These are phyloP conservation scores for Neotoxoptera formosana DNA, from an alignment of 1,140 invertebrate species.

Conservation along the genomic window DNA sequence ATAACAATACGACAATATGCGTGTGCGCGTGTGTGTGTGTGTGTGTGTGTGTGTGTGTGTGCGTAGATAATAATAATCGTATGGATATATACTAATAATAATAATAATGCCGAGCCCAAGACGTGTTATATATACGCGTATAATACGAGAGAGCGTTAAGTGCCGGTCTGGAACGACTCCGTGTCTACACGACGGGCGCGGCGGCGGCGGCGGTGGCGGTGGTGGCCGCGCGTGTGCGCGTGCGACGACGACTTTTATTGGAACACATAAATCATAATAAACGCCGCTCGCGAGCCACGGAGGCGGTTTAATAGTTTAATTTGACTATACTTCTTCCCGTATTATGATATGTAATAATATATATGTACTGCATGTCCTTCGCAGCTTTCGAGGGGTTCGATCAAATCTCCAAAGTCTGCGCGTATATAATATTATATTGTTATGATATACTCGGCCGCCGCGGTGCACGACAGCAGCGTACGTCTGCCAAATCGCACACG, in stretches of 20 bases:
- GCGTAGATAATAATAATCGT: neutral
- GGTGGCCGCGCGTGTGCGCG: neutral
- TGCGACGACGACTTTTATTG: conserved; percentile 43
- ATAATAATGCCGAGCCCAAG: conserved; percentile 10
- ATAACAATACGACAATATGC: neutral
- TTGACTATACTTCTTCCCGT: neutral
- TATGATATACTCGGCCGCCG: no score
- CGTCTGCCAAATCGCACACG: neutral
- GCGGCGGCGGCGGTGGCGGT: neutral
- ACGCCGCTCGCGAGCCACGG: neutral
- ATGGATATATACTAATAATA: conserved; percentile 20
- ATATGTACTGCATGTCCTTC: neutral
- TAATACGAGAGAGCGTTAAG: neutral
- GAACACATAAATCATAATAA: conserved; percentile 51
- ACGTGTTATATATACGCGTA: neutral
- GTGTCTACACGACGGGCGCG: neutral
- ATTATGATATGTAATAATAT: conserved; percentile 5
- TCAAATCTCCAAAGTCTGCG: conserved; percentile 1
- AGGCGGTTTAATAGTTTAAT: conserved; percentile 45
- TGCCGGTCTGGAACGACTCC: conserved; percentile 1
- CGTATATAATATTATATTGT: neutral
- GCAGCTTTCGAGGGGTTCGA: neutral
- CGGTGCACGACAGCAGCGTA: no score
- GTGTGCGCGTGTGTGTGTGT: no score
- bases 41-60: neutral